Base-by-base conservation (phyloP, 2,888 invertebrate genomes). In the Drosophila melanosoma region DNA sequence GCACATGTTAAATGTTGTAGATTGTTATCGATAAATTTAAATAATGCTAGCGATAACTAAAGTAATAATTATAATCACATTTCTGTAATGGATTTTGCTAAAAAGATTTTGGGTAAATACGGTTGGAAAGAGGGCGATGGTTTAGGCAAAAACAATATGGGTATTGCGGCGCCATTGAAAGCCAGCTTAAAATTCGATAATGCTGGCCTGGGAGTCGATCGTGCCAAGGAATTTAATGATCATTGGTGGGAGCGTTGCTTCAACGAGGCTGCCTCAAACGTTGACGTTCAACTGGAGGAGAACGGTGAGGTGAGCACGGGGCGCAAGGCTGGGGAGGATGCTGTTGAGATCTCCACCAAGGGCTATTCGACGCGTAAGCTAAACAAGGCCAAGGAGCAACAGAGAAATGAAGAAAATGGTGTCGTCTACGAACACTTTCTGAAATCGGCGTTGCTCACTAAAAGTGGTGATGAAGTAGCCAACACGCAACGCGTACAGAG, bases 231-330 rank as follows among this genome's bases (percentile, higher is more conserved):
- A 84, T 97, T 96, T 88, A 96, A 96, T 0, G 95, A 96, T 79
- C 96, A 97, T 82, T 98, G 98, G 98, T 97, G 97, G 97, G 96
- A 96, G 75, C 94, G 95, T 12, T 94, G 96, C 11, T 98, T 96
- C 87, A 95, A 97, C 88, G 95, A 95, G 84, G 96, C 97, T 3
- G 94, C 96, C 2, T 94, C 94, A 7, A 96, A 96, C 92, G 94
- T 97, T 10, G 93, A 95, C 89, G 95, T 96, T 65, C 83, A 85
- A 60, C 69, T 86, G 20, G 72, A 86, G 12, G 49, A 78, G 70
- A 68, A 84, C 58, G 91, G 91, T 1, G 56, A 80, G 20, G 82
- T 93, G 15, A 79, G 70, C 7, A 81, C 93, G 32, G 73, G 74
- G 17, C 74, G 90, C 0, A 92, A 91, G 69, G 74, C 90, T 10